These are phyloP conservation scores for Globodera rostochiensis DNA, from an alignment of 1,140 invertebrate genomes.

Conservation along the genomic window DNA sequence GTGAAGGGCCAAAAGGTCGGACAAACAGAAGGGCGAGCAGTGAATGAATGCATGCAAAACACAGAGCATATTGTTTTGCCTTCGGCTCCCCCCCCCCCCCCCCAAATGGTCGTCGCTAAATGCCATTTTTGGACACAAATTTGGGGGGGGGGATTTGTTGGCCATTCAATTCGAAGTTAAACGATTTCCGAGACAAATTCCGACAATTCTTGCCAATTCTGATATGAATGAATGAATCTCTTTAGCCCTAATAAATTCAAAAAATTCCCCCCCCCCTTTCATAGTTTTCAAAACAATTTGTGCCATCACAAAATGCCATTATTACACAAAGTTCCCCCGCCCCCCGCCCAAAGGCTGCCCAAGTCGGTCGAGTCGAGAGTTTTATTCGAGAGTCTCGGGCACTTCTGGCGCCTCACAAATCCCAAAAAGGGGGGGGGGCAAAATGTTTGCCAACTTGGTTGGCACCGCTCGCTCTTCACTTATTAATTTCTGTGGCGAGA, in stretches of 20 bases:
- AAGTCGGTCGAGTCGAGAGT: background rate
- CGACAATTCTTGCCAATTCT: no score
- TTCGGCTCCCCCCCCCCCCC: background rate
- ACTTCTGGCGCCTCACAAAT: background rate
- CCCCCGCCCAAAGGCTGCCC: background rate
- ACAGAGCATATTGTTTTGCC: background rate
- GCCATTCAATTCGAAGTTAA: no score
- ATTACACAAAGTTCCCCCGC: background rate
- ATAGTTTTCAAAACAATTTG: background rate
- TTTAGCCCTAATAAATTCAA: background rate
- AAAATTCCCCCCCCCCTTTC: no score
- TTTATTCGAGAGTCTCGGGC: background rate
- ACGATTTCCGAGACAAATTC: no score
- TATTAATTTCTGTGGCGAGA: conserved; percentile 1
- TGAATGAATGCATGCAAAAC: background rate
- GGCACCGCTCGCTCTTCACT: conserved; percentile 11
- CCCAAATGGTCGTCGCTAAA: background rate
- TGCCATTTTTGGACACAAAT: background rate
- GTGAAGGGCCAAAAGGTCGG: background rate
- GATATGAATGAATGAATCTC: no score
- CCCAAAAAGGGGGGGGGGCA: background rate
- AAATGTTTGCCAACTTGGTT: background rate
- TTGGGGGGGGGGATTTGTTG: background rate
- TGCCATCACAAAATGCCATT: background rate
- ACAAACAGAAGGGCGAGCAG: background rate